Evolutionary conservation across 2,888 invertebrate species (phyloP), one percentile per base, ranked within the genome.

Genomic region (Abrostola triplasia): DNA sequence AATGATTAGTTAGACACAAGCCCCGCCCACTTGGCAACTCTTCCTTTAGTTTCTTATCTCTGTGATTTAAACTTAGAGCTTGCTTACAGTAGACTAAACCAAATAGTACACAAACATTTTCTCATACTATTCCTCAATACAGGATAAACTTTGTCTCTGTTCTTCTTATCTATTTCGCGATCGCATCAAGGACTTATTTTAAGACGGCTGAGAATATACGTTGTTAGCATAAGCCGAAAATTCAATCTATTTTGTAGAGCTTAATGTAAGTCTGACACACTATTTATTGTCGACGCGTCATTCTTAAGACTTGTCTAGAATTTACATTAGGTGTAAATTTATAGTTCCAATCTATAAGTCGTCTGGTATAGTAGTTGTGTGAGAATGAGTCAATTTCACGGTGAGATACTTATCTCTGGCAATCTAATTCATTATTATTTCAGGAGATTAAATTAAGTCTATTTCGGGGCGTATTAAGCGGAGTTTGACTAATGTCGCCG

Each of bases 401-500:
- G 70, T 49, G 42, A 53, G 41, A 24, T 59, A 51, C 60, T 67
- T 51, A 59, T 70, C 63, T 59, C 49, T 57, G 58, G 49, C 55
- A 66, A 74, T 67, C 75, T 70, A 74, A 74, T 73, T 73, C 67
- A 70, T 73, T 73, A 73, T 74, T 74, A 73, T 74, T 70, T 74
- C 67, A 64, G 56, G n/a, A 75, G 75, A 71, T 74, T 74, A 74
- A 75, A 74, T 71, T 75, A 74, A 73, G 74, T 70, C 74, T 72
- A 73, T 72, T 70, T 72, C 55, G 70, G 74, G 72, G 60, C 58
- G 71, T 53, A 70, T 65, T 72, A 70, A 73, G 70, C 61, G 66
- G 72, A 72, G 72, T 73, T 72, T 73, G 72, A 73, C 70, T 73
- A 73, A 72, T 73, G 65, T 70, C 57, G 70, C 59, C 49, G 59